phyloP scores from a whole-genome alignment of 2,113 vertebrate species.

The Periophthalmodon schlosseri region DNA sequence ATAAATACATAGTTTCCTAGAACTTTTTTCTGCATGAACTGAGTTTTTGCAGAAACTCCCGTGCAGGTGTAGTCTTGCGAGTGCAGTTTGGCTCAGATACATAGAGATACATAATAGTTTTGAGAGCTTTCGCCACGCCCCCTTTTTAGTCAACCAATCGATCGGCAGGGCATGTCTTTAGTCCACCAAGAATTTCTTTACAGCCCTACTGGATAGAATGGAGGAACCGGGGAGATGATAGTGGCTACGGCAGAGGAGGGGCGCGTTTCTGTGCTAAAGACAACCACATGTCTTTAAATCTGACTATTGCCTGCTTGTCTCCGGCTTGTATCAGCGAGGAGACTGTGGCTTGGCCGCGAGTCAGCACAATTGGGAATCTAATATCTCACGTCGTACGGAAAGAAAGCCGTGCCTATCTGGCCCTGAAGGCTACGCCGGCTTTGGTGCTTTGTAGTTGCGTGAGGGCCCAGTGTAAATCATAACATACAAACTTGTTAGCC shows the following conservation, averaged over 20 bases:
- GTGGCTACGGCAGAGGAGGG: conserved; percentile 45
- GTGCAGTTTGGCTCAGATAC: too few relatives aligned
- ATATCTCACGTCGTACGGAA: conserved; percentile 70
- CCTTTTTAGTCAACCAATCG: too few relatives aligned
- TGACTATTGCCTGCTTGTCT: conserved; percentile 61
- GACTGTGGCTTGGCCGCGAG: conserved; percentile 81
- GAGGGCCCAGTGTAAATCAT: conserved; percentile 68
- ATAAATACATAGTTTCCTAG: too few relatives aligned
- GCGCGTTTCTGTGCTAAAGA: conserved; percentile 73
- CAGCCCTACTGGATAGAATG: conserved; percentile 2
- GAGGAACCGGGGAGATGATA: conserved; percentile 45
- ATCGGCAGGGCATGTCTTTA: too few relatives aligned
- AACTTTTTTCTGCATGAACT: too few relatives aligned
- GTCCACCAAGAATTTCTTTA: too few relatives aligned
- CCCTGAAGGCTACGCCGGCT: conserved; percentile 44
- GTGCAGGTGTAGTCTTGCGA: too few relatives aligned
- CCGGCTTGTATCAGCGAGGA: conserved; percentile 77
- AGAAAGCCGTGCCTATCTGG: conserved; percentile 49
- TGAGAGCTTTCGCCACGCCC: too few relatives aligned
- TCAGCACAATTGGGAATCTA: conserved; percentile 75
- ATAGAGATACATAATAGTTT: too few relatives aligned
- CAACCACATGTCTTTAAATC: conserved; percentile 80
- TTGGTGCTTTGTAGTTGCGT: conserved; percentile 57
- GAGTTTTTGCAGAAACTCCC: too few relatives aligned
- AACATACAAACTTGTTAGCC: conserved; percentile 53